These are phyloP conservation scores for Chunga burmeisteri DNA, from an alignment of 2,113 vertebrate species.

Conservation along the genomic window DNA sequence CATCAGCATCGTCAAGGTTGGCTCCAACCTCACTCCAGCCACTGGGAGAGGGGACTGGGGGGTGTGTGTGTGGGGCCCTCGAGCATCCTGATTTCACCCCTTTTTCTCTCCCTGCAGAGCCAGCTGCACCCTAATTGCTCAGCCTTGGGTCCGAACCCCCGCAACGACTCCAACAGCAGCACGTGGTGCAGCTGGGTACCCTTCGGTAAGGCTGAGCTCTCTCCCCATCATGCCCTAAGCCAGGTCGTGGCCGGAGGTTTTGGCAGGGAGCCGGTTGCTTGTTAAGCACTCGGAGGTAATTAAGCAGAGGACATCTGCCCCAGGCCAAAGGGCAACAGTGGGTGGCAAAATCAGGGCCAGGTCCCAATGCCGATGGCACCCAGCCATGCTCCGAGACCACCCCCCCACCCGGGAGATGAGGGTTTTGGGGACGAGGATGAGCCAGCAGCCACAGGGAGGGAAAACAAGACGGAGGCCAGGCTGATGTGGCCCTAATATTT, in stretches of 20 bases:
- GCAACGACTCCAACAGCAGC: slow-evolving; percentile 80
- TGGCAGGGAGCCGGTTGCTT: not conserved
- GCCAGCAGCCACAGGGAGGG: accelerated
- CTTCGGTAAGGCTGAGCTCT: slow-evolving; percentile 80
- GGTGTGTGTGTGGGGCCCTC: too few species aligned
- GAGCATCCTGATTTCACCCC: not conserved
- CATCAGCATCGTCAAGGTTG: slow-evolving; percentile 96
- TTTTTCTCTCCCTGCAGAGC: slow-evolving; percentile 73
- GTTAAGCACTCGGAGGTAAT: not conserved
- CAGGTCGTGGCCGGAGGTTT: not conserved
- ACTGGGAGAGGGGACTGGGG: not conserved
- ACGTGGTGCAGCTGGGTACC: slow-evolving; percentile 93
- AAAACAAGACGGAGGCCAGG: too few species aligned
- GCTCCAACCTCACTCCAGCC: accelerated
- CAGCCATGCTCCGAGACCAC: accelerated
- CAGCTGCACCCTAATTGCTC: slow-evolving; percentile 94
- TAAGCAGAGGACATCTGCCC: not conserved
- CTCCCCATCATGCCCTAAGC: not conserved
- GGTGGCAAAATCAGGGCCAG: not conserved
- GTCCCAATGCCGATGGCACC: not conserved
- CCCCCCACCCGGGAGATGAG: not conserved
- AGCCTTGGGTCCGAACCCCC: slow-evolving; percentile 33
- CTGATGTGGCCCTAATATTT: not conserved
- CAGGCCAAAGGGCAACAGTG: not conserved
- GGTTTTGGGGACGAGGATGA: not conserved